phyloP scores from a whole-genome alignment of 2,113 vertebrate species.

The Penelope pileata region DNA sequence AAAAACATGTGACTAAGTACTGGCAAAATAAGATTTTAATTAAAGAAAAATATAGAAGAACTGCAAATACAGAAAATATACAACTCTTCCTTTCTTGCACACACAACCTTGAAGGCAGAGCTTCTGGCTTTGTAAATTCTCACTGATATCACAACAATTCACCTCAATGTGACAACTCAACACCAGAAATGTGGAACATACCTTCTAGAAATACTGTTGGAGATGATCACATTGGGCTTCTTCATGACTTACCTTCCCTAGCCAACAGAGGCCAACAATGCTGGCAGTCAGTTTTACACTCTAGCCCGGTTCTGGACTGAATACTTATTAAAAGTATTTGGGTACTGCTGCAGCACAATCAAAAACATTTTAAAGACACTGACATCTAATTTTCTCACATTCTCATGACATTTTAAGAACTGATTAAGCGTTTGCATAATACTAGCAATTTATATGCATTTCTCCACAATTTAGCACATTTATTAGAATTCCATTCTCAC shows the following conservation, averaged over 20 bases:
- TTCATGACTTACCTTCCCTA: background rate
- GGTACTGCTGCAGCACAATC: background rate
- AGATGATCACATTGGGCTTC: background rate
- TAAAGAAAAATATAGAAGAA: background rate
- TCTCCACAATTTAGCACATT: background rate
- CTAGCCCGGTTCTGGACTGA: background rate
- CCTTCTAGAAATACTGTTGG: background rate
- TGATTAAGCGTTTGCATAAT: background rate
- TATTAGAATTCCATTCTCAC: background rate
- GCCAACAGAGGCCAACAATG: background rate
- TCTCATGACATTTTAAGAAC: background rate
- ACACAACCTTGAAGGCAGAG: background rate
- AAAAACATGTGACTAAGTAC: background rate
- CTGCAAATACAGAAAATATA: background rate
- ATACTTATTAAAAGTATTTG: background rate
- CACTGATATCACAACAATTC: background rate
- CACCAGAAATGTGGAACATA: rapidly evolving
- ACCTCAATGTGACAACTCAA: background rate
- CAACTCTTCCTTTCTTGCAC: background rate
- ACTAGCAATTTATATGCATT: background rate
- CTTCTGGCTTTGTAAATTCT: background rate
- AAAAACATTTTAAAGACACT: background rate
- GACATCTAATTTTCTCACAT: background rate
- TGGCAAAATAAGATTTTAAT: background rate
- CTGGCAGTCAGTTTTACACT: rapidly evolving